These are phyloP conservation scores for Tiliqua scincoides DNA, from an alignment of 2,113 vertebrate genomes.

Conservation along the genomic window DNA sequence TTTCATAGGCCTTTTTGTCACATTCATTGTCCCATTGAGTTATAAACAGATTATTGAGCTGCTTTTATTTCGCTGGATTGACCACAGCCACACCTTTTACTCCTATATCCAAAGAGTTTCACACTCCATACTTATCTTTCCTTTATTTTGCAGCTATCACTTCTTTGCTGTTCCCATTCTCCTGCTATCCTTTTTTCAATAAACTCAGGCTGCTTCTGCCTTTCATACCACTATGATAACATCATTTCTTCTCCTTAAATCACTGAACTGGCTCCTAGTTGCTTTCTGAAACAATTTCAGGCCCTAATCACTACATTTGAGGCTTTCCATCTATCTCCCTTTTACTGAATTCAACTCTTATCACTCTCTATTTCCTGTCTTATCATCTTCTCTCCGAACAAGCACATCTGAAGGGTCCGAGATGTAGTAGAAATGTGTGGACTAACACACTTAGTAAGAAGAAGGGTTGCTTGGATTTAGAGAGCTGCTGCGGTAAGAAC, in stretches of 20 bases:
- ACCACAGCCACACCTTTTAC: neutral
- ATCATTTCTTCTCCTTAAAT: neutral
- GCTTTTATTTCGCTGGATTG: neutral
- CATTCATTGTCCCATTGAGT: neutral
- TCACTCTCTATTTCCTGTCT: neutral
- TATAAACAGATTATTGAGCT: neutral
- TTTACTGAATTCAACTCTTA: neutral
- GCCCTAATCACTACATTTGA: neutral
- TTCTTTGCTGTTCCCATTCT: neutral
- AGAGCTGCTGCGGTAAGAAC: neutral
- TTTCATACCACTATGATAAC: neutral
- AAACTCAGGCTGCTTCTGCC: neutral
- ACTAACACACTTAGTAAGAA: neutral
- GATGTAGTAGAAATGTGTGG: neutral
- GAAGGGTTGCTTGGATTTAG: neutral
- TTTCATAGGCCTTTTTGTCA: neutral
- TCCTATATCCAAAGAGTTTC: neutral
- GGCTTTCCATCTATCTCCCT: neutral
- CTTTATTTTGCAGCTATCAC: neutral
- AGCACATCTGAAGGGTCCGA: neutral
- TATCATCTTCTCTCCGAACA: neutral
- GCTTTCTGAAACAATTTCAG: neutral
- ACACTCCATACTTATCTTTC: neutral
- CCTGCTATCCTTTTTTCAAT: neutral
- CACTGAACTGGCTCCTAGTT: neutral